Evolutionary conservation across 2,888 invertebrate species (phyloP).

Genomic region (Apoda limacodes): DNA sequence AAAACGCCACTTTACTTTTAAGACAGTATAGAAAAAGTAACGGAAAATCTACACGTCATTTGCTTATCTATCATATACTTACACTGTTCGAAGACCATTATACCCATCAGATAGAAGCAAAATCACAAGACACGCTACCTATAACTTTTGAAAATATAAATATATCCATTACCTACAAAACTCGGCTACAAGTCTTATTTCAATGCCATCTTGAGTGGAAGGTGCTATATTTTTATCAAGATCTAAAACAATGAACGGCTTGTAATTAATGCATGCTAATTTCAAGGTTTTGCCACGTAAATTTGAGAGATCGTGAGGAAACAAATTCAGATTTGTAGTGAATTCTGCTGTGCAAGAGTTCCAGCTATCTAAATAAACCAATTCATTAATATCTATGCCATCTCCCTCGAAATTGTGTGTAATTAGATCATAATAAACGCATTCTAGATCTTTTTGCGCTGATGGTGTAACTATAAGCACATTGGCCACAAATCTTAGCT

Average conservation of each 20-base stretch:
- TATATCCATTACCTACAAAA: conserved; percentile 63
- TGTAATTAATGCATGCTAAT: conserved; percentile 70
- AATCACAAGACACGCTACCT: no score
- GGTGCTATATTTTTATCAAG: conserved; percentile 34
- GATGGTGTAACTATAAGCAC: conserved; percentile 34
- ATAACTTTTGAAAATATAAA: no score
- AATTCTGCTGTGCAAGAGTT: conserved; percentile 40
- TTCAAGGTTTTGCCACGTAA: conserved; percentile 55
- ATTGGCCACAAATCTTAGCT: conserved; percentile 41
- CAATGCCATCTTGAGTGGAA: conserved; percentile 64
- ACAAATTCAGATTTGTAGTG: conserved; percentile 37
- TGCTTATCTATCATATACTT: no score
- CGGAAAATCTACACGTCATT: no score
- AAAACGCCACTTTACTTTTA: no score
- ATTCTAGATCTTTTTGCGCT: conserved; percentile 19
- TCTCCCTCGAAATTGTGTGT: conserved; percentile 56
- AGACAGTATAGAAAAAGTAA: no score
- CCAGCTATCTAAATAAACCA: conserved; percentile 48
- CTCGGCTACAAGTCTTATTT: conserved; percentile 55
- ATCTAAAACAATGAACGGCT: conserved; percentile 68
- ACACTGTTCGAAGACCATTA: no score
- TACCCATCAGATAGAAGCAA: no score
- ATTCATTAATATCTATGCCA: conserved; percentile 25
- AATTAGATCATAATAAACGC: conserved; percentile 35
- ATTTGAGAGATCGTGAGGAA: conserved; percentile 58